These are phyloP conservation scores for Mastomys coucha DNA, from an alignment of 2,113 vertebrate genomes.

Conservation along the genomic window DNA sequence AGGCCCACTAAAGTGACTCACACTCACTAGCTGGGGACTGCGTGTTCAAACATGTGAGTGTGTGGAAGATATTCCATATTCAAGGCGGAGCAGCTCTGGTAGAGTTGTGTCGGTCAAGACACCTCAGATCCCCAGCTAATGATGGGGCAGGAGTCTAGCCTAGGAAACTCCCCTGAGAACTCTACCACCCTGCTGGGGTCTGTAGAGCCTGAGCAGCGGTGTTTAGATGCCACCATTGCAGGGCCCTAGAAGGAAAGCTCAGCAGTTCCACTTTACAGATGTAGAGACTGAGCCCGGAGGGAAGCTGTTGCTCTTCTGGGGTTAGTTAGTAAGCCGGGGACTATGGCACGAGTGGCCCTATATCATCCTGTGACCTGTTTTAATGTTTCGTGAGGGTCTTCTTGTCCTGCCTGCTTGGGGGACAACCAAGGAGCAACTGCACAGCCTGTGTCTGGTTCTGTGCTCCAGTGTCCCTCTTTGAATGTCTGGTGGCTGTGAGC, in stretches of 20 bases:
- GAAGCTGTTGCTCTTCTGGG: neutral
- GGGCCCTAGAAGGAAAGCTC: neutral
- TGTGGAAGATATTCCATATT: neutral
- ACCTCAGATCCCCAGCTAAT: neutral
- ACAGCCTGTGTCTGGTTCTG: fast-evolving
- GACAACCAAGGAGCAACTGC: neutral
- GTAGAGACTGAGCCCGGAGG: neutral
- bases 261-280: neutral
- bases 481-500: neutral
- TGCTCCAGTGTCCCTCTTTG: fast-evolving
- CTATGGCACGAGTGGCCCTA: neutral
- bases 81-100: too few species aligned
- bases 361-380: too few species aligned
- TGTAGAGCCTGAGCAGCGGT: too few species aligned
- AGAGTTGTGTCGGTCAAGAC: too few species aligned
- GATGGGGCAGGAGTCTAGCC: neutral
- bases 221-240: neutral
- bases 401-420: too few species aligned
- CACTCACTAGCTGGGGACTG: neutral
- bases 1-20: neutral
- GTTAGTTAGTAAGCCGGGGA: neutral
- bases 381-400: neutral
- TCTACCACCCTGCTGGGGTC: neutral
- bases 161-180: neutral
- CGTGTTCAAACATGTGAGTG: neutral